Evolutionary conservation across 2,113 vertebrate species (phyloP).

Genomic region (Eurypyga helias): DNA sequence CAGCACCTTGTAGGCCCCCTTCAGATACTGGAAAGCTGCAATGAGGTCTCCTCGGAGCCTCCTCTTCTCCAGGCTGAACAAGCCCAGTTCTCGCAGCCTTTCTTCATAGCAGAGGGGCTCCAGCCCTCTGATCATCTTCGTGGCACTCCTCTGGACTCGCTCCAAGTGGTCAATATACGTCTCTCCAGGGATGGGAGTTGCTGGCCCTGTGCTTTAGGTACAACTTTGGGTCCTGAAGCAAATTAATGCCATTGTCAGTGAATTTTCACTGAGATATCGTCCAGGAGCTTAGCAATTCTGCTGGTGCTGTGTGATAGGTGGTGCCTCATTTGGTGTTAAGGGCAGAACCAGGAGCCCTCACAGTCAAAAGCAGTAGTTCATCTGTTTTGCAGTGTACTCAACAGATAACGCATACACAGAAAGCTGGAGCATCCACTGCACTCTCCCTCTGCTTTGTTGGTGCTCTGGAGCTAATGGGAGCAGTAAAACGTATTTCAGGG

Average conservation of each 20-base stretch:
- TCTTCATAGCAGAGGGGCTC: no score
- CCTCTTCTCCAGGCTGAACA: no score
- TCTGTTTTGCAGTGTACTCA: neutral
- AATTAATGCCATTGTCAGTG: neutral
- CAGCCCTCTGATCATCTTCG: no score
- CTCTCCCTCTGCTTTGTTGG: neutral
- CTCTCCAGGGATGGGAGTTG: neutral
- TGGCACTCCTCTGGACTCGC: no score
- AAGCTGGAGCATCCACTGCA: neutral
- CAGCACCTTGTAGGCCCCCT: no score
- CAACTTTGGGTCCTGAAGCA: neutral
- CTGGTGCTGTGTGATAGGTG: neutral
- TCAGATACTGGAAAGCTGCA: no score
- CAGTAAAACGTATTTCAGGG: neutral
- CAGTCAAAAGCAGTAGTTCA: neutral
- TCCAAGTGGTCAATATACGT: no score
- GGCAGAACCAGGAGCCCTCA: neutral
- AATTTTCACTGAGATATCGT: neutral
- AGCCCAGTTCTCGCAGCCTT: no score
- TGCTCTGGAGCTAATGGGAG: neutral
- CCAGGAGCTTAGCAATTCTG: neutral
- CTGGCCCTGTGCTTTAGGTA: neutral
- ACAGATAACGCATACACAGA: rapidly evolving
- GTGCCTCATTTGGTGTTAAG: neutral
- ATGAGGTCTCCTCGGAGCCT: no score